Conservation (phyloP, 2,888 invertebrate species). For the Oscheius sp. region DNA sequence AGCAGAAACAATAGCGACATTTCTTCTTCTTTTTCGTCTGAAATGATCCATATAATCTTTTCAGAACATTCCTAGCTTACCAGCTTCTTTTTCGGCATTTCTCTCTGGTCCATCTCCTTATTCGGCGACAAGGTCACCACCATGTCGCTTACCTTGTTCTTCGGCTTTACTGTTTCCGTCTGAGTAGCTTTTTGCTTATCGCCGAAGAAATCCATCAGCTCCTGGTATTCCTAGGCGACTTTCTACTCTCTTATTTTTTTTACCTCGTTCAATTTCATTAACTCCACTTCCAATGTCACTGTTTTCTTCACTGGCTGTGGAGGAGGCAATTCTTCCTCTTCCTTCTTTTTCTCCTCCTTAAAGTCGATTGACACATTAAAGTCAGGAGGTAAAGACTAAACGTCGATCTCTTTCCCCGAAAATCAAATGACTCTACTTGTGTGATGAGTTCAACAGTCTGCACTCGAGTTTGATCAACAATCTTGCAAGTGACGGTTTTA, state of each 20-base stretch:
- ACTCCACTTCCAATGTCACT: slow-evolving; percentile 8
- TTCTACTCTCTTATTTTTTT: neutral
- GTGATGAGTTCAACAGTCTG: too few species aligned
- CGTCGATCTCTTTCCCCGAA: too few species aligned
- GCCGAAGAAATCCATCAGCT: neutral
- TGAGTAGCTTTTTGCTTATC: too few species aligned
- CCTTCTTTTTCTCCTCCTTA: too few species aligned
- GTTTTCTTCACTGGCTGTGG: slow-evolving; percentile 2
- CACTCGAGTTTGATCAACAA: too few species aligned
- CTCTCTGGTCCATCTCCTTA: slow-evolving; percentile 5
- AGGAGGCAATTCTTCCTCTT: neutral
- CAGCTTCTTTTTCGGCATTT: neutral
- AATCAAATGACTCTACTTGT: too few species aligned
- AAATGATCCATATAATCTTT: neutral
- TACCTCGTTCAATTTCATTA: slow-evolving; percentile 11
- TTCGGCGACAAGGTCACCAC: neutral
- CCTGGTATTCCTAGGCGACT: neutral
- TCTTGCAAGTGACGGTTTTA: too few species aligned
- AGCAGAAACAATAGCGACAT: neutral
- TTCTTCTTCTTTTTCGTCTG: slow-evolving; percentile 7
- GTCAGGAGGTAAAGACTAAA: too few species aligned
- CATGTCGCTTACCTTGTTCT: neutral
- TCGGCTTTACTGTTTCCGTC: too few species aligned
- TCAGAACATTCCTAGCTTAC: too few species aligned
- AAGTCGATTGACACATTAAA: too few species aligned